Evolutionary conservation across 64 coral and sea anemone genomes (phyloP).

Genomic region (Stichodactyla mertensii): DNA sequence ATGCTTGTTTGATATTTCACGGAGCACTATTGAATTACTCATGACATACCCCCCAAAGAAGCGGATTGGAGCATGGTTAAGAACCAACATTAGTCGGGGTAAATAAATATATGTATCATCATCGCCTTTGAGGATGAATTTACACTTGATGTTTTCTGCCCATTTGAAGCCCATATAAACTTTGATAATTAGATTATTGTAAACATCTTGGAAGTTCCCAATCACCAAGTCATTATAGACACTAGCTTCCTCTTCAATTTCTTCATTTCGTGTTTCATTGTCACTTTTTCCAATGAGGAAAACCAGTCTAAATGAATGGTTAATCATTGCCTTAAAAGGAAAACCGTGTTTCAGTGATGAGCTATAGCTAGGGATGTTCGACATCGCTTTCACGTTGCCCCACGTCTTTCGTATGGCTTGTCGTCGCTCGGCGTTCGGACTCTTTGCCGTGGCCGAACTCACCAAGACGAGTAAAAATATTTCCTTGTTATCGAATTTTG

Average conservation of each 20-base stretch:
- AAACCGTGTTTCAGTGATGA: conserved; percentile 3
- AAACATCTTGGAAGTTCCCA: conserved; percentile 10
- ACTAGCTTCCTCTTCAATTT: conserved; percentile 19
- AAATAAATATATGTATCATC: conserved; percentile 19
- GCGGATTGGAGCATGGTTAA: not conserved
- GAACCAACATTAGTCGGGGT: not conserved
- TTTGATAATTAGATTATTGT: conserved; percentile 4
- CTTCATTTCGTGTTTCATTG: conserved; percentile 4
- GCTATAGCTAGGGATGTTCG: not conserved
- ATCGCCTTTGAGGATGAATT: conserved; percentile 26
- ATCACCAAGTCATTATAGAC: conserved; percentile 3
- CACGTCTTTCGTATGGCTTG: conserved; percentile 4
- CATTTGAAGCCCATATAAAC: conserved; percentile 20
- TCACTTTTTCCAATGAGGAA: conserved; percentile 7
- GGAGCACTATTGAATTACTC: not conserved
- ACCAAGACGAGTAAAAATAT: conserved; percentile 6
- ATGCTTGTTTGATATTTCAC: not conserved
- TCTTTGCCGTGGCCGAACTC: not conserved
- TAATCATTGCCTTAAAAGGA: conserved; percentile 2
- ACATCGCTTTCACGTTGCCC: not conserved
- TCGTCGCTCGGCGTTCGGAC: not conserved
- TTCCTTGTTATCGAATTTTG: not conserved
- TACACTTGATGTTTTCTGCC: conserved; percentile 2
- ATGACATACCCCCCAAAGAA: conserved; percentile 23
- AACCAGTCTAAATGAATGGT: conserved; percentile 1